These are phyloP conservation scores for Chymomyza fuscimana DNA, from an alignment of 2,888 invertebrate species.

Conservation along the genomic window DNA sequence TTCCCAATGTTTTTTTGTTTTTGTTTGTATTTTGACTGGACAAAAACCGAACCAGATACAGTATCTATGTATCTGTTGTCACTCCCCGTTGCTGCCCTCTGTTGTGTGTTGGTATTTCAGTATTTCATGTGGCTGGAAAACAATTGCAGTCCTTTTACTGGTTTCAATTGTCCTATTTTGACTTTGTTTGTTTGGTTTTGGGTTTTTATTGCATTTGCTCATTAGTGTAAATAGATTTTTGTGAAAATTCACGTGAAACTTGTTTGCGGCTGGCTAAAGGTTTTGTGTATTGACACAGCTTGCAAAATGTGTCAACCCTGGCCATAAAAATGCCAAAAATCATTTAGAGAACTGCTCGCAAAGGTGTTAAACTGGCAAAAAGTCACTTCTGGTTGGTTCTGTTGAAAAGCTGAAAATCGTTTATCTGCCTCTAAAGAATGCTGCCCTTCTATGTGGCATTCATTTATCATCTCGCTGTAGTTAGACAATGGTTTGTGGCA, in stretches of 20 bases:
- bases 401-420: slow-evolving; percentile 72
- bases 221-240: slow-evolving; percentile 66
- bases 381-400: slow-evolving; percentile 50
- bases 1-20: slow-evolving; percentile 13
- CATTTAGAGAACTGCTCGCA: slow-evolving; percentile 21
- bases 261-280: slow-evolving; percentile 52
- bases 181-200: slow-evolving; percentile 48
- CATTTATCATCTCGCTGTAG: slow-evolving; percentile 54
- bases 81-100: slow-evolving; percentile 45
- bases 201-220: slow-evolving; percentile 69
- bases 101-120: slow-evolving; percentile 50
- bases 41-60: slow-evolving; percentile 15
- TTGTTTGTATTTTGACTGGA: slow-evolving; percentile 26
- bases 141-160: slow-evolving; percentile 51
- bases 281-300: slow-evolving; percentile 63
- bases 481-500: no score
- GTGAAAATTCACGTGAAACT: slow-evolving; percentile 58
- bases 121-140: slow-evolving; percentile 25
- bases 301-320: slow-evolving; percentile 54
- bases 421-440: slow-evolving; percentile 25
- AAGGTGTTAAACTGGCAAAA: slow-evolving; percentile 74
- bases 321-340: slow-evolving; percentile 30
- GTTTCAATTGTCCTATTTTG: slow-evolving; percentile 7
- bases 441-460: slow-evolving; percentile 31
- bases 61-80: slow-evolving; percentile 30